Conservation (phyloP, 2,888 invertebrate species). For the Tuta absoluta region DNA sequence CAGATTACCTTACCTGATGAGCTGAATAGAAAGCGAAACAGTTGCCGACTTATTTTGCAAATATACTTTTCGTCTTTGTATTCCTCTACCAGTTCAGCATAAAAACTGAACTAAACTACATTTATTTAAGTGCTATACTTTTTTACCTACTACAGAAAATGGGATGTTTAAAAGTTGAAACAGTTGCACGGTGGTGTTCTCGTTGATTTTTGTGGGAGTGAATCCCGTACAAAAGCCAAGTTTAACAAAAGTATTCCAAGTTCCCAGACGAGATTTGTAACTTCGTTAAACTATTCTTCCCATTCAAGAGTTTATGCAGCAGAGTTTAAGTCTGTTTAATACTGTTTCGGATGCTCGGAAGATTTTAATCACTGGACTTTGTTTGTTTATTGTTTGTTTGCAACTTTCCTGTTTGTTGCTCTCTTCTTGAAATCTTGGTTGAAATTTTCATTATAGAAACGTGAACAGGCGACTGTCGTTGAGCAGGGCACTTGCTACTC, state of each 20-base stretch:
- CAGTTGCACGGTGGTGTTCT: neutral
- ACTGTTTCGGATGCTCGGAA: constrained; percentile 21
- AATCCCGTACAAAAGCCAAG: constrained; percentile 14
- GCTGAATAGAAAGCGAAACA: too few species aligned
- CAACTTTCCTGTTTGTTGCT: constrained; percentile 1
- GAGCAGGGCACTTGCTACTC: neutral
- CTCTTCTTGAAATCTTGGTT: neutral
- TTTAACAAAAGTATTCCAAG: constrained; percentile 21
- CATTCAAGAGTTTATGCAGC: constrained; percentile 19
- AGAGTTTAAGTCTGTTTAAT: constrained; percentile 17
- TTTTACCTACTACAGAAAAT: neutral
- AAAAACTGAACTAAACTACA: too few species aligned
- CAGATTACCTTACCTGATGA: too few species aligned
- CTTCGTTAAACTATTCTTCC: constrained; percentile 20
- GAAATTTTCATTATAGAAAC: too few species aligned
- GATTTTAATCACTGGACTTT: constrained; percentile 21
- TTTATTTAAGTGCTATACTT: too few species aligned
- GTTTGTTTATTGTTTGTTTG: constrained; percentile 20
- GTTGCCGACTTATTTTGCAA: too few species aligned
- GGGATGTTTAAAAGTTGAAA: neutral
- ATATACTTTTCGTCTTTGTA: too few species aligned
- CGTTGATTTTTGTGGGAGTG: neutral
- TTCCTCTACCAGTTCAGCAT: too few species aligned
- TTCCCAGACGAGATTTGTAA: constrained; percentile 21
- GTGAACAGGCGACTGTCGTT: too few species aligned